Evolutionary conservation across 37 sponge, comb jelly and placozoan species (phyloP).

Genomic region (Petrosia ficiformis): DNA sequence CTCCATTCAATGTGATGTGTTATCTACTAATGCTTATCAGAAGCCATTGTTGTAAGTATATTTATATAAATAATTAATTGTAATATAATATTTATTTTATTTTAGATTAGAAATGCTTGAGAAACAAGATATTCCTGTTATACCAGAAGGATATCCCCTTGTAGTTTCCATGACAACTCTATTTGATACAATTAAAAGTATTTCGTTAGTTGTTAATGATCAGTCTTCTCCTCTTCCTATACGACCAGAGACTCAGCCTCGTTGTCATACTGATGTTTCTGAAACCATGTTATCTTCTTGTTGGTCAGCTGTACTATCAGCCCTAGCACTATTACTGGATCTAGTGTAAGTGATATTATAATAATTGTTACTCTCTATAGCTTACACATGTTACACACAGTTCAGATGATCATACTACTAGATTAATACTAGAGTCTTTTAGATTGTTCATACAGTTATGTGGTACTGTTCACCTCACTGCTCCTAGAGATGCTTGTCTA

Average conservation of each 20-base stretch:
- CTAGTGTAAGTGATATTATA: slow-evolving; percentile 40
- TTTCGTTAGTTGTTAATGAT: slow-evolving; percentile 32
- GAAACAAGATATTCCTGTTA: slow-evolving; percentile 67
- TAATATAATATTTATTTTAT: neutral
- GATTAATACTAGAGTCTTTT: slow-evolving; percentile 66
- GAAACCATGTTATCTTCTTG: slow-evolving; percentile 66
- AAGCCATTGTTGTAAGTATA: slow-evolving; percentile 46
- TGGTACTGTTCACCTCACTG: slow-evolving; percentile 55
- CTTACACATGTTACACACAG: slow-evolving; percentile 14
- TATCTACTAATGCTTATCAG: slow-evolving; percentile 39
- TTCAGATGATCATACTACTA: slow-evolving; percentile 75
- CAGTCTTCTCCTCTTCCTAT: slow-evolving; percentile 5
- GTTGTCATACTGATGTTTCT: slow-evolving; percentile 24
- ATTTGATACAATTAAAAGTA: slow-evolving; percentile 63
- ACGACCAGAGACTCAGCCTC: neutral
- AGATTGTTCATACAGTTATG: slow-evolving; percentile 79
- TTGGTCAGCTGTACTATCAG: slow-evolving; percentile 87
- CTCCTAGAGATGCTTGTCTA: slow-evolving; percentile 90
- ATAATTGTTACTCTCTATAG: neutral
- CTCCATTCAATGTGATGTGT: slow-evolving; percentile 18
- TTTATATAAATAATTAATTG: neutral
- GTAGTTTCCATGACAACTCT: slow-evolving; percentile 71
- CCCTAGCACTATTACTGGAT: slow-evolving; percentile 82
- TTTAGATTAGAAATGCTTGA: slow-evolving; percentile 86
- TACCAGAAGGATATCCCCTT: slow-evolving; percentile 77